These are phyloP conservation scores for Drosophila affinis DNA, from an alignment of 2,888 invertebrate genomes.

Conservation along the genomic window DNA sequence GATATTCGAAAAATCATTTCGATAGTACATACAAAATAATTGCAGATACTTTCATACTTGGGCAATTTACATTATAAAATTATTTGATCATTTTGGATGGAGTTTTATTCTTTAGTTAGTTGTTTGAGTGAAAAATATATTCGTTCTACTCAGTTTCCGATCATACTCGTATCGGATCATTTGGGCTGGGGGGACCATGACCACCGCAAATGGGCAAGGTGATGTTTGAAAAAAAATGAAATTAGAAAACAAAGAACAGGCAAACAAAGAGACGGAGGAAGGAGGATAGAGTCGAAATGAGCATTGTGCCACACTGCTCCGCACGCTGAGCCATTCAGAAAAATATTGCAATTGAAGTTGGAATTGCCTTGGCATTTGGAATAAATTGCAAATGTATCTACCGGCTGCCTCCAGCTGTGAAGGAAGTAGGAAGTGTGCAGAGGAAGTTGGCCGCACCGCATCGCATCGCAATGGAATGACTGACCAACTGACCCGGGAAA, in stretches of 20 bases:
- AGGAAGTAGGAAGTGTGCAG: conserved; percentile 72
- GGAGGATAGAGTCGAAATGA: conserved; percentile 24
- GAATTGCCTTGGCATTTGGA: conserved; percentile 70
- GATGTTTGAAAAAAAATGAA: conserved; percentile 30
- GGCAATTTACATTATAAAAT: background rate
- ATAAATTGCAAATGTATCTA: conserved; percentile 76
- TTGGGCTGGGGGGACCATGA: conserved; percentile 1
- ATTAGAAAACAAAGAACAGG: conserved; percentile 49
- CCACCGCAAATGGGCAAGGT: conserved; percentile 42
- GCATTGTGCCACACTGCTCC: conserved; percentile 13
- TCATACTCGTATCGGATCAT: background rate
- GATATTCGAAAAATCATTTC: too few relatives aligned
- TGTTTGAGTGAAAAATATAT: background rate
- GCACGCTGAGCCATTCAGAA: conserved; percentile 67
- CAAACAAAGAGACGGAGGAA: conserved; percentile 48
- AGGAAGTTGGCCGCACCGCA: conserved; percentile 28
- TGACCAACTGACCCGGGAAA: conserved; percentile 24
- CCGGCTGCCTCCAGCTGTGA: conserved; percentile 56
- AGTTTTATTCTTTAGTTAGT: background rate
- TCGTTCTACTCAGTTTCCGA: background rate
- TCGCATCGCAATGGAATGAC: conserved; percentile 2
- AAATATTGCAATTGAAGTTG: conserved; percentile 61
- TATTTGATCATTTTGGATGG: background rate
- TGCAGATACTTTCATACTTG: background rate
- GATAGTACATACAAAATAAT: too few relatives aligned